Percentiles rank a stretch among this genome's conserved stretches.
phyloP scores from a whole-genome alignment of 64 coral and sea anemone genomes.

The Actinia tenebrosa region DNA sequence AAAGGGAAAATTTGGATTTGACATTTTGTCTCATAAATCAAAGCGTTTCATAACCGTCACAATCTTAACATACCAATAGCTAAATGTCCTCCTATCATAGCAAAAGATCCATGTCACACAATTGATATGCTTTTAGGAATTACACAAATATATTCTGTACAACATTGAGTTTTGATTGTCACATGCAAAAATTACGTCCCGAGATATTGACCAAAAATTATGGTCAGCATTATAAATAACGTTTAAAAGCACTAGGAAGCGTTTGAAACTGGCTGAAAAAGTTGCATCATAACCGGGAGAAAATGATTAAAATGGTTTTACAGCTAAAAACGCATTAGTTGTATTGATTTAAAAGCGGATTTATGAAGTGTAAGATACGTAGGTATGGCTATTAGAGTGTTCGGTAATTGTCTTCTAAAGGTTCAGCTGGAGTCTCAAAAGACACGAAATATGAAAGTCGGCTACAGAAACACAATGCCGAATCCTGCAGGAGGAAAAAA shows the following conservation, averaged over 20 bases:
- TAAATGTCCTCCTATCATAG: neutral
- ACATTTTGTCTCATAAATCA: slow-evolving; percentile 3
- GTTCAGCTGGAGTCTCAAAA: neutral
- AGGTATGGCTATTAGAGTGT: neutral
- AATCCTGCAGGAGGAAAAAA: neutral
- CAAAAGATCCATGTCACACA: neutral
- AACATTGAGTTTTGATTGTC: too few species aligned
- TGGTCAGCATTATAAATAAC: too few species aligned
- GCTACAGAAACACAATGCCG: neutral
- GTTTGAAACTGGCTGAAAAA: neutral
- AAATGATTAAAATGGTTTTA: neutral
- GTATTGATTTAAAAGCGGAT: neutral
- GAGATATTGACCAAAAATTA: too few species aligned
- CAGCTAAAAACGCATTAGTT: neutral
- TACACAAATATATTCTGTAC: too few species aligned
- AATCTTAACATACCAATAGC: neutral
- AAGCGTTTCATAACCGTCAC: neutral
- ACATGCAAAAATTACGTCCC: too few species aligned
- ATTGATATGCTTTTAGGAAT: too few species aligned
- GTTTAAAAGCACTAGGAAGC: too few species aligned
- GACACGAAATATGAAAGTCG: neutral
- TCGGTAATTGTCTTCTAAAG: neutral
- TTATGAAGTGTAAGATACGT: neutral
- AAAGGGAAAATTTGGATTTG: neutral
- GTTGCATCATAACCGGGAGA: neutral